Percentiles rank a stretch among this genome's conserved stretches.
These are phyloP conservation scores for Bagarius yarrelli DNA, from an alignment of 2,113 vertebrate genomes.

Conservation along the genomic window DNA sequence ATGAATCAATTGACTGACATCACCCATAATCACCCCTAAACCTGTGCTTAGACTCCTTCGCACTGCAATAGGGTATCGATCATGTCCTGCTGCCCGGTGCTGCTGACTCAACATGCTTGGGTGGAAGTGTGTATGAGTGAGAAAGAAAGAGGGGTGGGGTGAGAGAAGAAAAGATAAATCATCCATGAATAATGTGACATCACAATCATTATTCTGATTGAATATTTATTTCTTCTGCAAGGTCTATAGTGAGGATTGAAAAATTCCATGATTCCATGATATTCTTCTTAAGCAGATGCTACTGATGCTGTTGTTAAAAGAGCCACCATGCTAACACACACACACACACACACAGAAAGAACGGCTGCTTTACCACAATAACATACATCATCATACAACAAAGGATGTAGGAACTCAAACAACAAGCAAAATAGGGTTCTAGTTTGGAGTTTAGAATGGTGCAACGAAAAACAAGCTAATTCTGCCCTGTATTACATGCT, in stretches of 20 bases:
- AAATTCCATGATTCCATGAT: conserved; percentile 4
- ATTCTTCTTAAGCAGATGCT: conserved; percentile 7
- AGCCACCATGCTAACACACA: conserved; percentile 31
- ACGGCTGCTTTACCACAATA: not conserved
- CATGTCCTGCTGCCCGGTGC: not conserved
- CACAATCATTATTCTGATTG: not conserved
- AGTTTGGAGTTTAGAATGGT: not conserved
- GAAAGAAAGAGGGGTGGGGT: not conserved
- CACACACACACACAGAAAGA: conserved; percentile 22
- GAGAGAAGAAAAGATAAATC: too few relatives aligned
- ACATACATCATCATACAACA: not conserved
- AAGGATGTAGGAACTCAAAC: not conserved
- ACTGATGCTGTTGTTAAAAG: conserved; percentile 30
- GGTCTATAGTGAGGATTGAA: not conserved
- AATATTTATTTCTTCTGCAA: not conserved
- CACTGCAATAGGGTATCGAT: conserved; percentile 36
- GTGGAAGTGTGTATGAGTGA: not conserved
- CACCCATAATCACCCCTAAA: conserved; percentile 32
- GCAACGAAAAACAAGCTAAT: not conserved
- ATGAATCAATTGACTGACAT: conserved; percentile 12
- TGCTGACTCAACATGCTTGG: conserved; percentile 36
- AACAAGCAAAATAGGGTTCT: not conserved
- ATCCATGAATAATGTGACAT: not conserved
- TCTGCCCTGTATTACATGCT: not conserved
- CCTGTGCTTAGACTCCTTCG: conserved; percentile 14